Evolutionary conservation across 2,797 vertebrate genomes (phyloP).

Genomic region (Gymnopithys bicolor): DNA sequence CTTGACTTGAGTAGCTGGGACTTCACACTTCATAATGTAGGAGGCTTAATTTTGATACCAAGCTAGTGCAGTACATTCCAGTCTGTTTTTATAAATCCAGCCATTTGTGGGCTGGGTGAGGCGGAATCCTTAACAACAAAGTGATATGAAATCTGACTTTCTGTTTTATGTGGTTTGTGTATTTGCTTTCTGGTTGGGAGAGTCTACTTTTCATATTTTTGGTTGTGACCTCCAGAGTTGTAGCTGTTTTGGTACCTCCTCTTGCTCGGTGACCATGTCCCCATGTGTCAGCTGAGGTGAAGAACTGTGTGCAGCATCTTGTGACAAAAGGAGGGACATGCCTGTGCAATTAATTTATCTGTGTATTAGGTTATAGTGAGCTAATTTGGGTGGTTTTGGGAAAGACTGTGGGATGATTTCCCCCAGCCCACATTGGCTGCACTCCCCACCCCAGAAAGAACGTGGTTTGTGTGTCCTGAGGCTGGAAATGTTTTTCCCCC

Average conservation of each 20-base stretch:
- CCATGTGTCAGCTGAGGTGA: background rate
- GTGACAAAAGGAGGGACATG: background rate
- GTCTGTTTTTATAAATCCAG: background rate
- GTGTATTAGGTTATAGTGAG: background rate
- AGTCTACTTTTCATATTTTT: background rate
- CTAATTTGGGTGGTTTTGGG: background rate
- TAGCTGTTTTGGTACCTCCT: background rate
- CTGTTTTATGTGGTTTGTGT: background rate
- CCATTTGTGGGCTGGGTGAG: background rate
- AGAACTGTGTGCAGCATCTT: background rate
- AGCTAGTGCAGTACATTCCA: background rate
- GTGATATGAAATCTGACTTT: background rate
- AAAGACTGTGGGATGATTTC: background rate
- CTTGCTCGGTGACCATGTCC: rapidly evolving
- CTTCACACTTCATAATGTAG: background rate
- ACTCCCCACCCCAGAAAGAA: background rate
- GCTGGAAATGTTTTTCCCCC: rapidly evolving
- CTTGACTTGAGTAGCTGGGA: background rate
- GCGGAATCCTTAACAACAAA: background rate
- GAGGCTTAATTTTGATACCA: background rate
- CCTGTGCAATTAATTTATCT: background rate
- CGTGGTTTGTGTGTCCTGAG: background rate
- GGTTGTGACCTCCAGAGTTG: rapidly evolving
- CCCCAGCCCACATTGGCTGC: rapidly evolving
- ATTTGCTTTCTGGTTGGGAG: background rate